Conservation (phyloP, 2,113 vertebrate genomes). For the Elephas maximus region DNA sequence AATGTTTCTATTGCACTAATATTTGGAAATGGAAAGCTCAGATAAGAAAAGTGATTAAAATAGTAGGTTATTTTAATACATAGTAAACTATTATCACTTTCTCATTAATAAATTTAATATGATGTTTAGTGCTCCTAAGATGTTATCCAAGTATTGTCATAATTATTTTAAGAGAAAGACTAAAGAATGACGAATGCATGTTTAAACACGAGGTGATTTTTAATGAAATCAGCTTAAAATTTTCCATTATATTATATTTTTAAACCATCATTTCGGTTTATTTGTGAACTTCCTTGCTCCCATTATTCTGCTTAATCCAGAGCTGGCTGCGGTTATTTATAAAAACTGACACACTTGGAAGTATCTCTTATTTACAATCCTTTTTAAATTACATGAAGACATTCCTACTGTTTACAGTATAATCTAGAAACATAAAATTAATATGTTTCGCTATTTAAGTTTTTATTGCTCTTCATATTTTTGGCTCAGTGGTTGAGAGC, state of each 20-base stretch:
- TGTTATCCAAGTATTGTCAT: background rate
- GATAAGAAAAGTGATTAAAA: conserved; percentile 2
- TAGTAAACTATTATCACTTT: background rate
- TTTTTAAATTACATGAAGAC: background rate
- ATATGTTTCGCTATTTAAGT: background rate
- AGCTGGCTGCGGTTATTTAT: background rate
- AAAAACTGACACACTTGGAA: background rate
- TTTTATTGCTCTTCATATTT: background rate
- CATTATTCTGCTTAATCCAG: background rate
- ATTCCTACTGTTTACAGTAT: background rate
- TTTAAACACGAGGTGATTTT: conserved; percentile 3
- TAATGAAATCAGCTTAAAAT: background rate
- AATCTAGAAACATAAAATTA: background rate
- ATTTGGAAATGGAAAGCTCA: background rate
- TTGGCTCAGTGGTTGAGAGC: too few relatives aligned
- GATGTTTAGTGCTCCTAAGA: conserved; percentile 1
- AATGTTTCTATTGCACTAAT: background rate
- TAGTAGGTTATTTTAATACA: conserved; percentile 3
- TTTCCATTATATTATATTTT: conserved; percentile 22
- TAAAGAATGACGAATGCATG: background rate
- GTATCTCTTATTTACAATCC: background rate
- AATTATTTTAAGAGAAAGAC: conserved; percentile 45
- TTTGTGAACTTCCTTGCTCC: background rate
- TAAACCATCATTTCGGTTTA: background rate
- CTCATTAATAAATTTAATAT: conserved; percentile 27